phyloP scores from a whole-genome alignment of 2,888 invertebrate species.

The Caenorhabditis sp. region DNA sequence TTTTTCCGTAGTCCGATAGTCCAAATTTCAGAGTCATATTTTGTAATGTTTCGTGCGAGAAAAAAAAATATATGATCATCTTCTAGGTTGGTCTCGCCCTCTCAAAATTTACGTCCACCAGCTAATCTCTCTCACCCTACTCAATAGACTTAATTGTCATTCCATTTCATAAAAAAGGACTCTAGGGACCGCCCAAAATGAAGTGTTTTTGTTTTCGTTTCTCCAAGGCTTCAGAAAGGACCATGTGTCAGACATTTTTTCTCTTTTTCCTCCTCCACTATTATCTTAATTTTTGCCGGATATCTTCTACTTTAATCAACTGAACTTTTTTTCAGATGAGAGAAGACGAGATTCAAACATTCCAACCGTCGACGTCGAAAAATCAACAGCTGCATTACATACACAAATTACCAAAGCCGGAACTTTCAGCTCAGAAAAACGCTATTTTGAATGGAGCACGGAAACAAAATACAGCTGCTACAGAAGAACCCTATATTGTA shows the following conservation, averaged over 20 bases:
- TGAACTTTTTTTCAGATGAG: conserved; percentile 4
- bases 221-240: not conserved
- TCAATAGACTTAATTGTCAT: conserved; percentile 88
- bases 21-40: too few species aligned
- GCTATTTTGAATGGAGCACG: not conserved
- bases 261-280: not conserved
- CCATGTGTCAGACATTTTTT: conserved; percentile 5
- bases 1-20: too few species aligned
- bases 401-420: not conserved
- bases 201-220: not conserved
- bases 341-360: conserved; percentile 2
- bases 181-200: not conserved
- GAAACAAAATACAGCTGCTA: not conserved
- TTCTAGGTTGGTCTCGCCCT: too few species aligned
- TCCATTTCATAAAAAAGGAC: conserved; percentile 75
- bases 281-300: not conserved
- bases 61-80: too few species aligned
- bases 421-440: not conserved
- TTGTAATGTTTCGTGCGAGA: too few species aligned
- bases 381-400: not conserved
- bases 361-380: conserved; percentile 25
- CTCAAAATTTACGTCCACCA: too few species aligned
- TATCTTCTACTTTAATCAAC: too few species aligned
- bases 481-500: not conserved
- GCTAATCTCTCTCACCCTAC: conserved; percentile 73